A percentile compares a stretch with the other conserved stretches of the same genome.
phyloP scores from a whole-genome alignment of 2,888 invertebrate genomes.

The Perizoma affinitatum region DNA sequence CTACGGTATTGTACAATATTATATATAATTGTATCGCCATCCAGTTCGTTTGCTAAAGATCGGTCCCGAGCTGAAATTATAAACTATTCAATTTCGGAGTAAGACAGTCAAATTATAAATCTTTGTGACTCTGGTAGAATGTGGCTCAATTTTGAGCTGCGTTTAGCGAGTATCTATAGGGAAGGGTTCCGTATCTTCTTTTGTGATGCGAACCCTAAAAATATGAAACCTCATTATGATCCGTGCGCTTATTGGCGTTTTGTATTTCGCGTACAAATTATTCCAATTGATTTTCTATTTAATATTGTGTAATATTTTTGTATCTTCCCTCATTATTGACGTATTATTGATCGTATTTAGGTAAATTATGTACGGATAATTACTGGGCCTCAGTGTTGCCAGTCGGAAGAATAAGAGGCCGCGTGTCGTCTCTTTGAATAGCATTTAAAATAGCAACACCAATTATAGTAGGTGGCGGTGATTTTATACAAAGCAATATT shows the following conservation, averaged over 20 bases:
- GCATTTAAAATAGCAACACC: slow-evolving; percentile 44
- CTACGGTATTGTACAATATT: slow-evolving; percentile 53
- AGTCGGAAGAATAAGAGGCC: slow-evolving; percentile 23
- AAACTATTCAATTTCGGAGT: slow-evolving; percentile 20
- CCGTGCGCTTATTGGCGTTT: slow-evolving; percentile 39
- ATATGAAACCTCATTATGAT: slow-evolving; percentile 7
- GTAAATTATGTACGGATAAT: slow-evolving; percentile 55
- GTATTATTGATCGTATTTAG: slow-evolving; percentile 59
- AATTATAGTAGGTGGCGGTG: slow-evolving; percentile 22
- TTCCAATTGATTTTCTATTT: slow-evolving; percentile 59
- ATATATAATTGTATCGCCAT: slow-evolving; percentile 52
- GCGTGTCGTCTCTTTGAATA: slow-evolving; percentile 32
- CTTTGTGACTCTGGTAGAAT: slow-evolving; percentile 6
- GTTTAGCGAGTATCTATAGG: background rate
- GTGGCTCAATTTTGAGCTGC: slow-evolving; percentile 16
- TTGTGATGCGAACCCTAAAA: slow-evolving; percentile 15
- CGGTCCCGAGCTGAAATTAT: slow-evolving; percentile 7
- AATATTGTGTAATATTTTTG: slow-evolving; percentile 32
- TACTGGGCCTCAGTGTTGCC: slow-evolving; percentile 48
- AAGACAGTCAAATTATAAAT: slow-evolving; percentile 34
- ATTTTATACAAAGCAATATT: slow-evolving; percentile 30
- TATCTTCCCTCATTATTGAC: slow-evolving; percentile 52
- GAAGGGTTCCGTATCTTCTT: slow-evolving; percentile 20
- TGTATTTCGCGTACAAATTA: slow-evolving; percentile 38
- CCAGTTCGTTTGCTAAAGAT: slow-evolving; percentile 35